Evolutionary conservation across 92 coral and sea anemone genomes (phyloP), one percentile per base, ranked within the genome.

Genomic region (Heteractis magnifica): DNA sequence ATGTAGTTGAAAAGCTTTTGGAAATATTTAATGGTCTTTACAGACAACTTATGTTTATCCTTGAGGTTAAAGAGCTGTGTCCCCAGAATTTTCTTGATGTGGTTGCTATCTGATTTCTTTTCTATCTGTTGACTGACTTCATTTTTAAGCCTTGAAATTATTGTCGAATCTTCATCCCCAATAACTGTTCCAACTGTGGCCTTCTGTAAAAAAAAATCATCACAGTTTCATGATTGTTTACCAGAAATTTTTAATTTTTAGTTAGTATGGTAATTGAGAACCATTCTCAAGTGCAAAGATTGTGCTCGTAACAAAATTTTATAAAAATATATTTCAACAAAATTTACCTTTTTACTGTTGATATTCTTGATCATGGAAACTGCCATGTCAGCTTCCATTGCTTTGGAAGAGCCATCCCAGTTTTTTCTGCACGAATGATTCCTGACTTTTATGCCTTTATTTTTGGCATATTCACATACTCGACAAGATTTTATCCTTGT

Each of bases 331-430:
- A 34, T 34, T 34, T 34, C 44, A 34, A 34, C 44, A 34, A 34
- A 34, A 34, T 59, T 12, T 10, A 59, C 4, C 5, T 59, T 77
- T 20, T 77, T n/a, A n/a, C 14, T 15, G 23, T 76, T 76, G 52
- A 76, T 76, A 49, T 76, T 5, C 10, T 76, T 76, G 8, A 76
- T 59, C 79, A 76, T 76, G 9, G 58, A 52, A 6, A 50, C 79
- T 14, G 14, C 79, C 79, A 76, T 76, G 60, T 76, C 79, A 7
- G 65, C 65, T n/a, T 52, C 80, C 81, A 77, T 77, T 4, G 81
- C 81, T 77, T 77, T 77, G 16, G 81, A 41, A 5, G 81, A 77
- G 6, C 81, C 81, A 10, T 0, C 3, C 81, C 81, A 77, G 16
- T 77, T 77, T 23, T 77, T 77, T 20, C 81, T 49, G 19, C 64